phyloP scores from a whole-genome alignment of 1,140 invertebrate species.

The Chlorops oryzae region DNA sequence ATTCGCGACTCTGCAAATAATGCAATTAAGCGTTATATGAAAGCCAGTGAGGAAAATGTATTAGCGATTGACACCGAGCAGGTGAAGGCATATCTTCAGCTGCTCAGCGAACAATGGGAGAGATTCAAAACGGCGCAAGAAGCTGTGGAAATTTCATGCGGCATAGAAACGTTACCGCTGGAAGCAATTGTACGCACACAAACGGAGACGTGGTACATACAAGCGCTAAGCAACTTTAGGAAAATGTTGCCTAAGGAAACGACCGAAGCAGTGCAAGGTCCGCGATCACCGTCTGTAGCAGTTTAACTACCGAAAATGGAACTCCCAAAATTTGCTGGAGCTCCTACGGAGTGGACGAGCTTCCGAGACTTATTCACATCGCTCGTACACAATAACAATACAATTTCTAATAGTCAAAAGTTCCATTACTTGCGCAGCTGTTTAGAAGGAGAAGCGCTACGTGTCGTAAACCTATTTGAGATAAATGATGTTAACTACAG shows the following conservation, averaged over 20 bases:
- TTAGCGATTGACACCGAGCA: neutral
- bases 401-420: neutral
- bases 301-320: neutral
- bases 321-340: neutral
- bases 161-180: neutral
- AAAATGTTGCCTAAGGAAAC: neutral
- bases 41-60: too few species aligned
- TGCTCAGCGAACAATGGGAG: slow-evolving; percentile 1
- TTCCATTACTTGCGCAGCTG: slow-evolving; percentile 6
- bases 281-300: neutral
- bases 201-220: slow-evolving; percentile 3
- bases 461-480: neutral
- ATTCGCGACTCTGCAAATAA: neutral
- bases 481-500: neutral
- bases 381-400: slow-evolving; percentile 1
- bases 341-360: neutral
- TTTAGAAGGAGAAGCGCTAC: slow-evolving; percentile 2
- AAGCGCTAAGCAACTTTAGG: neutral
- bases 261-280: neutral
- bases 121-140: neutral
- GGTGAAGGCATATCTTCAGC: neutral
- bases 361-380: slow-evolving; percentile 3
- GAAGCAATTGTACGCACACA: neutral
- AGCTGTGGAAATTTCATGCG: slow-evolving; percentile 1
- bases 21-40: neutral